Percentiles rank a stretch among this genome's conserved stretches.
Conservation (phyloP, 2,888 invertebrate species). For the Stratiomys singularior region DNA sequence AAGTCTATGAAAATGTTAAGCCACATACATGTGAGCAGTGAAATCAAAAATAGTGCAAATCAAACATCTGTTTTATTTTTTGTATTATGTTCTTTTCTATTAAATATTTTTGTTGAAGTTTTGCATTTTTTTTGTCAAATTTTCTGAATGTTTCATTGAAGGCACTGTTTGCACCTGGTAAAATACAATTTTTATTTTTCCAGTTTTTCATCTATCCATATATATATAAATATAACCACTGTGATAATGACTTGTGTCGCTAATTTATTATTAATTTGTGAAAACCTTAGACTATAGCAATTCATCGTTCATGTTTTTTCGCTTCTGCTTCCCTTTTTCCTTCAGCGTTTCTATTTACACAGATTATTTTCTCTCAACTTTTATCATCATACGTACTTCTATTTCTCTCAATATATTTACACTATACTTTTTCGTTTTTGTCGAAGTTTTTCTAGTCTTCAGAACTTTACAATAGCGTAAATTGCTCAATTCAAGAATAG, state of each 20-base stretch:
- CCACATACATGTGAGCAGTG: no score
- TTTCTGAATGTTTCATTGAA: conserved; percentile 35
- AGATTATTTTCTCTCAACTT: neutral
- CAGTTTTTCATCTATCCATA: conserved; percentile 20
- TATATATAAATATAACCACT: conserved; percentile 45
- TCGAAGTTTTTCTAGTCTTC: no score
- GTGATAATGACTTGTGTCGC: conserved; percentile 43
- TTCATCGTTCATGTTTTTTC: conserved; percentile 25
- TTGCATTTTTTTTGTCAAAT: conserved; percentile 23
- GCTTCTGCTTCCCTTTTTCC: neutral
- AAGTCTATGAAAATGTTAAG: no score
- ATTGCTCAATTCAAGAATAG: no score
- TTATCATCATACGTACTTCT: neutral
- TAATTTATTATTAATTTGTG: conserved; percentile 47
- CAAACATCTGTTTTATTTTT: conserved; percentile 25
- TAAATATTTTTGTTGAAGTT: conserved; percentile 40
- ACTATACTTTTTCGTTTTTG: neutral
- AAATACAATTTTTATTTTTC: conserved; percentile 36
- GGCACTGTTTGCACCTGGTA: conserved; percentile 48
- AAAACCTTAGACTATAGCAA: conserved; percentile 43
- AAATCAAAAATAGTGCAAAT: no score
- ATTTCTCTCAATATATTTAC: conserved; percentile 21
- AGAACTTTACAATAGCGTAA: no score
- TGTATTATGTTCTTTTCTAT: conserved; percentile 35
- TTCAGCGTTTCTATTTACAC: neutral